A percentile compares a stretch with the other conserved stretches of the same genome.
These are phyloP conservation scores for Nannoperca obscura DNA, from an alignment of 2,797 vertebrate genomes.

Conservation along the genomic window DNA sequence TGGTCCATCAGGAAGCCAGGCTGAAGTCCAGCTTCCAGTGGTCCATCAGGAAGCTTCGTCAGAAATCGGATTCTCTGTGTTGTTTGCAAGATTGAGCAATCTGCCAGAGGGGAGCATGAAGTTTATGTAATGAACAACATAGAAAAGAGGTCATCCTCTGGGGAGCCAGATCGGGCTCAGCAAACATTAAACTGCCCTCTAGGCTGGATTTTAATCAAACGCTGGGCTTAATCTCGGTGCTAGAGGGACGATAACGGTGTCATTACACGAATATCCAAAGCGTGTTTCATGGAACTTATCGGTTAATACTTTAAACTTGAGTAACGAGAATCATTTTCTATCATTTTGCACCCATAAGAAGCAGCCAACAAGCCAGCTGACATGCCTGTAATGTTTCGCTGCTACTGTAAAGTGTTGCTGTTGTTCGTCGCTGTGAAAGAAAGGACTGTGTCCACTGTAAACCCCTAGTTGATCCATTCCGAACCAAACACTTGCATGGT, in stretches of 20 bases:
- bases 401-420: slow-evolving; percentile 59
- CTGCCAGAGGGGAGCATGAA: background rate
- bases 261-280: slow-evolving; percentile 2
- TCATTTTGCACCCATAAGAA: slow-evolving; percentile 7
- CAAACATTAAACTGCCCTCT: background rate
- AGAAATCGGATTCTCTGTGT: background rate
- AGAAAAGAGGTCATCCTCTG: slow-evolving; percentile 5
- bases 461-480: slow-evolving; percentile 33
- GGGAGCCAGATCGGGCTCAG: background rate
- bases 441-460: slow-evolving; percentile 30
- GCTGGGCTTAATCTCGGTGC: background rate
- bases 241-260: background rate
- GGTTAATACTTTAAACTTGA: background rate
- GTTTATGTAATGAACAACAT: background rate
- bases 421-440: slow-evolving; percentile 57
- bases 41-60: background rate
- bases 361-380: slow-evolving; percentile 28
- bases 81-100: background rate
- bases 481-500: slow-evolving; percentile 79
- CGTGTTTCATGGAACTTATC: background rate
- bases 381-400: slow-evolving; percentile 54
- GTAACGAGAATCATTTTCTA: background rate
- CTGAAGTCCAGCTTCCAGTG: too few relatives aligned
- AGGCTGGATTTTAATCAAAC: background rate
- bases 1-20: too few relatives aligned